phyloP scores from a whole-genome alignment of 2,797 vertebrate species.

The Liasis olivaceus region DNA sequence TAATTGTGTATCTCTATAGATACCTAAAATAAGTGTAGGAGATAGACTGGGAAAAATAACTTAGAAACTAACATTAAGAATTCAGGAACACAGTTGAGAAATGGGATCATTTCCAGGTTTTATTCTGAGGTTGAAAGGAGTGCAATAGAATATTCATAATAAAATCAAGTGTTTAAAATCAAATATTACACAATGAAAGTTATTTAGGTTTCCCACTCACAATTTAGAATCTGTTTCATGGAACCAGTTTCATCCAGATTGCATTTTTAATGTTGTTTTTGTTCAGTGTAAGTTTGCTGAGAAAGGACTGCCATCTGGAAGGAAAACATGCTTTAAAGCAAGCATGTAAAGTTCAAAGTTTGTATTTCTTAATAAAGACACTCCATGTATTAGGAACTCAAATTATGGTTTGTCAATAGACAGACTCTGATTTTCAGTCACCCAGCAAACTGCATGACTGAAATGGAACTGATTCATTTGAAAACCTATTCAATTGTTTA shows the following conservation, averaged over 20 bases:
- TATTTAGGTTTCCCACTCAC: background rate
- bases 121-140: background rate
- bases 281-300: background rate
- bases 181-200: background rate
- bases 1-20: background rate
- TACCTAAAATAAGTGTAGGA: background rate
- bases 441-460: background rate
- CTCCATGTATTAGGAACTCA: background rate
- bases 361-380: background rate
- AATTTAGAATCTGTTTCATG: background rate
- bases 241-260: background rate
- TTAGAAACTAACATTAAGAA: background rate
- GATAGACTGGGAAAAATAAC: background rate
- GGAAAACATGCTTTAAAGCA: background rate
- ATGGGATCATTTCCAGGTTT: background rate
- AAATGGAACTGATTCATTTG: background rate
- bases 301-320: background rate
- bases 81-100: background rate
- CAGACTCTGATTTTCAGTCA: background rate
- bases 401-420: background rate
- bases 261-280: slow-evolving; percentile 7
- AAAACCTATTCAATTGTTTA: background rate
- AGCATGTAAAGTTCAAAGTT: background rate
- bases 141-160: background rate
- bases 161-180: background rate